Percentiles rank a stretch among this genome's conserved stretches.
Evolutionary conservation across 2,888 invertebrate genomes (phyloP).

Genomic region (Sphinx pinastri): DNA sequence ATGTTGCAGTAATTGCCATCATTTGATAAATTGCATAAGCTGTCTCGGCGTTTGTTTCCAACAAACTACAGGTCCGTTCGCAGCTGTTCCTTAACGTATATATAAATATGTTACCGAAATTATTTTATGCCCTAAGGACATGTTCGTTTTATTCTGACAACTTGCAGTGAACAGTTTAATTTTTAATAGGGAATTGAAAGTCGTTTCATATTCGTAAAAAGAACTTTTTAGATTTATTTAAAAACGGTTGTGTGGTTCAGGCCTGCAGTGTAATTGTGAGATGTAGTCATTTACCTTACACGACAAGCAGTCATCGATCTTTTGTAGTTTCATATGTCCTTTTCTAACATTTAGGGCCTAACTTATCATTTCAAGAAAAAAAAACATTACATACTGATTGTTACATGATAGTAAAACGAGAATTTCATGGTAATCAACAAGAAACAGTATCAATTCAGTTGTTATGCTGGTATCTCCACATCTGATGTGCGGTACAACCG

Average conservation of each 20-base stretch:
- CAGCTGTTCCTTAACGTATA: constrained; percentile 24
- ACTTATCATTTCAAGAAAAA: too few relatives aligned
- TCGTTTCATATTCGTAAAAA: background rate
- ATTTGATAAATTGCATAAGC: constrained; percentile 8
- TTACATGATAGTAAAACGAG: background rate
- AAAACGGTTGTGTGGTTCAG: background rate
- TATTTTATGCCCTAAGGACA: constrained; percentile 16
- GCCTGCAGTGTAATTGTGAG: too few relatives aligned
- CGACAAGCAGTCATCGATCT: too few relatives aligned
- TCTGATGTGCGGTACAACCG: constrained; percentile 58
- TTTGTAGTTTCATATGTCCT: background rate
- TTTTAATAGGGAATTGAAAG: constrained; percentile 8
- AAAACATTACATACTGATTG: too few relatives aligned
- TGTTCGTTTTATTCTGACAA: constrained; percentile 11
- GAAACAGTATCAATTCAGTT: constrained; percentile 63
- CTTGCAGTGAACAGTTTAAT: background rate
- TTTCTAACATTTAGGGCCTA: background rate
- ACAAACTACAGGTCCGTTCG: constrained; percentile 3
- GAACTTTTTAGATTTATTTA: background rate
- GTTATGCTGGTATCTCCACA: constrained; percentile 60
- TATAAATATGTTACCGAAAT: constrained; percentile 12
- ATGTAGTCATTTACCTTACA: too few relatives aligned
- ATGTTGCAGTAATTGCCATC: background rate
- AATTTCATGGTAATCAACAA: constrained; percentile 48
- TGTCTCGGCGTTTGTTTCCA: constrained; percentile 3